A percentile compares a stretch with the other conserved stretches of the same genome.
Conservation (phyloP, 2,888 invertebrate genomes). For the Lapara coniferarum region DNA sequence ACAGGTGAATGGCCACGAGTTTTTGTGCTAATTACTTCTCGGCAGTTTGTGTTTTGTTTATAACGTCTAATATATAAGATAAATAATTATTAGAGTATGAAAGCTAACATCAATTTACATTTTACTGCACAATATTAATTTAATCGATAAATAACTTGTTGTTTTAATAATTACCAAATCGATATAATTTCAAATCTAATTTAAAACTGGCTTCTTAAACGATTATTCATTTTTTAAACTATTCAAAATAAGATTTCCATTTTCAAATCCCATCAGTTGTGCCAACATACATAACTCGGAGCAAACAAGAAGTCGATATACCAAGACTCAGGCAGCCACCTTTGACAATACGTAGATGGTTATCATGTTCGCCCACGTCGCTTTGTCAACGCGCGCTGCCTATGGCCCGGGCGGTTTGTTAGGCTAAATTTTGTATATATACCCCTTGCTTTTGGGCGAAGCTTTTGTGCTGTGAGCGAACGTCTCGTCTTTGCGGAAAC, state of each 20-base stretch:
- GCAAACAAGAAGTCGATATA: conserved; percentile 12
- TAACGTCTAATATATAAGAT: too few relatives aligned
- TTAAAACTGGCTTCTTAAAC: too few relatives aligned
- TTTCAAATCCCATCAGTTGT: not conserved
- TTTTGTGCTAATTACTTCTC: conserved; percentile 35
- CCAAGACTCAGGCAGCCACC: conserved; percentile 34
- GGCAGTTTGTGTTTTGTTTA: not conserved
- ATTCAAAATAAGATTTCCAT: not conserved
- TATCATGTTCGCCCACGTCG: conserved; percentile 47
- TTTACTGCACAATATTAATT: too few relatives aligned
- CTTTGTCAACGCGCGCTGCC: conserved; percentile 36
- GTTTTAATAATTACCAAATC: too few relatives aligned
- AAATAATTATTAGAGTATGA: too few relatives aligned
- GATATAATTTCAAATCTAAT: too few relatives aligned
- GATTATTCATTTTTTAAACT: too few relatives aligned
- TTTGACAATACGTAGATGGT: conserved; percentile 49
- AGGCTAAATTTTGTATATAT: conserved; percentile 21
- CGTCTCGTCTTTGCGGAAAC: not conserved
- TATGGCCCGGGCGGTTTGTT: conserved; percentile 23
- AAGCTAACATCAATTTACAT: too few relatives aligned
- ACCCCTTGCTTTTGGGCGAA: conserved; percentile 11
- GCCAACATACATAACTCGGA: not conserved
- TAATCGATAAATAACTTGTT: too few relatives aligned
- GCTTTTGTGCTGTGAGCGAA: not conserved
- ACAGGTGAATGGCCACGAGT: conserved; percentile 29